Evolutionary conservation across 1,140 invertebrate genomes (phyloP).

Genomic region (Drosophila mauritiana): DNA sequence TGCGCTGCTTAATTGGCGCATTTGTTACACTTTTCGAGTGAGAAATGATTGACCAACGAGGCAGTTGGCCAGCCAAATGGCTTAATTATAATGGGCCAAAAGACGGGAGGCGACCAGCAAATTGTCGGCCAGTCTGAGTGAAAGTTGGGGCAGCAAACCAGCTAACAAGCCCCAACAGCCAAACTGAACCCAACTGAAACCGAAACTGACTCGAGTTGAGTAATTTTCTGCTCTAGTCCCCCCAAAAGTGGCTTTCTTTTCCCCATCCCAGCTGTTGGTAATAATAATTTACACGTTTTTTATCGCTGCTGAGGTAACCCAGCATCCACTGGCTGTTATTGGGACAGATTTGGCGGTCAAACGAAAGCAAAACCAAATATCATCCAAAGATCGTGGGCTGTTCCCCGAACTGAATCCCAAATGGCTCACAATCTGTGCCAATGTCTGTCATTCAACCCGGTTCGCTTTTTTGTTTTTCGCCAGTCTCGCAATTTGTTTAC

Average conservation of each 20-base stretch:
- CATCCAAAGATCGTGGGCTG: conserved; percentile 41
- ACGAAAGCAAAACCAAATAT: conserved; percentile 54
- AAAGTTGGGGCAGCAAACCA: conserved; percentile 26
- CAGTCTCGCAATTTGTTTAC: conserved; percentile 48
- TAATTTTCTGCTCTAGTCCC: conserved; percentile 71
- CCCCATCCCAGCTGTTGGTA: conserved; percentile 30
- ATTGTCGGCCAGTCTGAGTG: conserved; percentile 30
- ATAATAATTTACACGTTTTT: conserved; percentile 71
- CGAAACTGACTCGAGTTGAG: conserved; percentile 55
- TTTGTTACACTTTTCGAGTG: conserved; percentile 65
- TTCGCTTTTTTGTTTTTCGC: conserved; percentile 13
- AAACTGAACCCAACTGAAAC: conserved; percentile 29
- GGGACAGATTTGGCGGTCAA: conserved; percentile 63
- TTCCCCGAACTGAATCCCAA: conserved; percentile 18
- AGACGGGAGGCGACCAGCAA: conserved; percentile 3
- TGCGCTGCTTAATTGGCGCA: conserved; percentile 26
- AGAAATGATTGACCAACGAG: conserved; percentile 46
- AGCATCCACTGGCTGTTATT: conserved; percentile 4
- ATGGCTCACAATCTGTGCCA: conserved; percentile 53
- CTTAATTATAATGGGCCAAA: conserved; percentile 67
- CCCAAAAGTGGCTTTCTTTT: conserved; percentile 61
- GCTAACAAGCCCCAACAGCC: conserved; percentile 40
- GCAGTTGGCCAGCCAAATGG: conserved; percentile 54
- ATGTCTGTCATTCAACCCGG: conserved; percentile 63
- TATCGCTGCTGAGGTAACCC: conserved; percentile 64